Base-by-base conservation (phyloP, 1,140 invertebrate genomes). In the Teleopsis dalmanni region DNA sequence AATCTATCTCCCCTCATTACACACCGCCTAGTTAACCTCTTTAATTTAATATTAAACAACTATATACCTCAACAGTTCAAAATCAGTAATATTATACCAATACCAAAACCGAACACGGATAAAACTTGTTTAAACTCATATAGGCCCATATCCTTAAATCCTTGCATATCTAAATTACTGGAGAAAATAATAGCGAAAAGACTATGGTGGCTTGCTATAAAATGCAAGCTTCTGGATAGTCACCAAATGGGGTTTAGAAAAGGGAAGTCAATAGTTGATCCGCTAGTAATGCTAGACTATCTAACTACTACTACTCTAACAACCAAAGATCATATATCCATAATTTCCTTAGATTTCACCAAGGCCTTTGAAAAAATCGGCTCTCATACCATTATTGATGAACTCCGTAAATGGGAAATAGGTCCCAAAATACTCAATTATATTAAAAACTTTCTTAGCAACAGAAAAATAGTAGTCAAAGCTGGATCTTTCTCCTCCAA, bases 341-440 rank as follows among this genome's bases (percentile, higher is more conserved):
- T 51, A 5, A 11, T 49, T 6, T 52, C 47, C 14, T 25, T 52
- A 9, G 53, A 55, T 42, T 52, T 55, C 19, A 25, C 25, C 25
- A 51, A 46, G 8, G 40, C 49, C 14, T 54, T 51, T 31, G 46
- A 51, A 22, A 40, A 36, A 41, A 47, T 55, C 16, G 53, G 53
- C 3, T n/a, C n/a, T n/a, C n/a, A n/a, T n/a, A n/a, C n/a, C n/a
- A n/a, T n/a, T n/a, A 25, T 48, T 21, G 43, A 52, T 25, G 34
- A 55, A 37, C 37, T 52, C 18, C 43, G 26, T 9, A 35, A 21
- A 43, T 47, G 50, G 42, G 49, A 55, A 31, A 21, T 52, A 14
- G 50, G 47, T 3, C 41, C 41, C 1, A 44, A 52, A 47, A 50
- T 52, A 9, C 45, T 50, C 3, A 49, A 44, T 4, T 50, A 49